These are phyloP conservation scores for Lophius americanus DNA, from an alignment of 2,797 vertebrate genomes.

Conservation along the genomic window DNA sequence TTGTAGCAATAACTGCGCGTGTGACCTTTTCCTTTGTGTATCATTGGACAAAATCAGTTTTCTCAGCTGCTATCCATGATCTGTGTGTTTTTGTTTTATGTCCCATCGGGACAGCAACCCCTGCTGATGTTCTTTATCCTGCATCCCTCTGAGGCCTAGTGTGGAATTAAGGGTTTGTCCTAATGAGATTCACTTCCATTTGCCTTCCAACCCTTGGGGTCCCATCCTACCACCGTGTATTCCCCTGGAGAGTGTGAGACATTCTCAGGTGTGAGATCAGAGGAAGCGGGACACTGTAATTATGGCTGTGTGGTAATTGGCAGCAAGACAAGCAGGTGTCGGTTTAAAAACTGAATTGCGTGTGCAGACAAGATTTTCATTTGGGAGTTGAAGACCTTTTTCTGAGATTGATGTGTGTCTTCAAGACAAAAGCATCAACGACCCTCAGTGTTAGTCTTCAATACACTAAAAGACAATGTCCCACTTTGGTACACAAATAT, in stretches of 20 bases:
- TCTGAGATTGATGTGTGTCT: too few relatives aligned
- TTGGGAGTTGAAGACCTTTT: too few relatives aligned
- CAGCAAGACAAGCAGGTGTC: not conserved
- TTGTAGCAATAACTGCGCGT: conserved; percentile 4
- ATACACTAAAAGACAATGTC: not conserved
- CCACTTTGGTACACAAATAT: not conserved
- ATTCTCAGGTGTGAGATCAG: conserved; percentile 19
- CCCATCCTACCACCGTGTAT: conserved; percentile 21
- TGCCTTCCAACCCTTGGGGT: conserved; percentile 23
- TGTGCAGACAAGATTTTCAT: too few relatives aligned
- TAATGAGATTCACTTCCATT: conserved; percentile 59
- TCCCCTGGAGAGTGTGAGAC: conserved; percentile 30
- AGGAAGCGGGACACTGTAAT: conserved; percentile 10
- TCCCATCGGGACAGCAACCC: conserved; percentile 51
- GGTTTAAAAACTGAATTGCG: too few relatives aligned
- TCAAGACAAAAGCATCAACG: not conserved
- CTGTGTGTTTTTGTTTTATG: conserved; percentile 37
- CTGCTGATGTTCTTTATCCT: conserved; percentile 42
- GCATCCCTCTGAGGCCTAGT: conserved; percentile 45
- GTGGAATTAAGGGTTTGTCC: conserved; percentile 50
- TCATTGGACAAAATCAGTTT: conserved; percentile 10
- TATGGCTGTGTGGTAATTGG: conserved; percentile 8
- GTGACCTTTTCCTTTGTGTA: not conserved
- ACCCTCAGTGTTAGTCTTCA: not conserved
- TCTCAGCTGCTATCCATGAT: conserved; percentile 22